phyloP scores from a whole-genome alignment of 2,113 vertebrate species.

The Uropsilus gracilis region DNA sequence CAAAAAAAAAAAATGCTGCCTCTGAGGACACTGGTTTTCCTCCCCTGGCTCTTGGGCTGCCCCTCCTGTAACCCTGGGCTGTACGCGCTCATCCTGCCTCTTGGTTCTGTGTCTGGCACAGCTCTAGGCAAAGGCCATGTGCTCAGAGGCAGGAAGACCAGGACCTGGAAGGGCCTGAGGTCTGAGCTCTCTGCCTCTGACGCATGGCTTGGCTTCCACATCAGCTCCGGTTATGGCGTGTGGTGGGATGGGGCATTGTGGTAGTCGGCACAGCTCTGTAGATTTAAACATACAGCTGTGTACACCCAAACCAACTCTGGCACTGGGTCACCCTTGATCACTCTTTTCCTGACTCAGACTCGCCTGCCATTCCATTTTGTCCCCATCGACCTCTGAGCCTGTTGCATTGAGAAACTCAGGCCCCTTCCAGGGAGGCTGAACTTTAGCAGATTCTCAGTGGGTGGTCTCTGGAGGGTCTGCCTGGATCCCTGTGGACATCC shows the following conservation, averaged over 20 bases:
- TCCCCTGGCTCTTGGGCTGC: background rate
- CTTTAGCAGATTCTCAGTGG: background rate
- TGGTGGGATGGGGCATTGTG: accelerated
- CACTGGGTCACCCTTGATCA: background rate
- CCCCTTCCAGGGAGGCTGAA: background rate
- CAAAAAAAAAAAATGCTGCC: too few species aligned
- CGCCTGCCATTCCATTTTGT: background rate
- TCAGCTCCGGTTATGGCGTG: background rate
- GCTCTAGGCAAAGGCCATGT: background rate
- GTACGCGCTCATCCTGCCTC: background rate
- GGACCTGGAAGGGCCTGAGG: background rate
- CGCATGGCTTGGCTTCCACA: background rate
- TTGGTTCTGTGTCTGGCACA: background rate
- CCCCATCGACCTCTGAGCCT: background rate
- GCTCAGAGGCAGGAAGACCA: background rate
- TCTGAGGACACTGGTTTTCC: background rate
- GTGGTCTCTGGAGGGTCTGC: background rate
- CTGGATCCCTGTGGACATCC: background rate
- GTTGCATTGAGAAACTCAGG: background rate
- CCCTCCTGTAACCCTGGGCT: background rate
- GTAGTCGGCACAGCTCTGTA: background rate
- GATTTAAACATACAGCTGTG: background rate
- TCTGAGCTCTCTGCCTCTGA: background rate
- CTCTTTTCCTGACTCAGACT: background rate
- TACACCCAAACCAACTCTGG: background rate